Conservation (phyloP, 1,140 invertebrate genomes). For the Ostrea edulis region DNA sequence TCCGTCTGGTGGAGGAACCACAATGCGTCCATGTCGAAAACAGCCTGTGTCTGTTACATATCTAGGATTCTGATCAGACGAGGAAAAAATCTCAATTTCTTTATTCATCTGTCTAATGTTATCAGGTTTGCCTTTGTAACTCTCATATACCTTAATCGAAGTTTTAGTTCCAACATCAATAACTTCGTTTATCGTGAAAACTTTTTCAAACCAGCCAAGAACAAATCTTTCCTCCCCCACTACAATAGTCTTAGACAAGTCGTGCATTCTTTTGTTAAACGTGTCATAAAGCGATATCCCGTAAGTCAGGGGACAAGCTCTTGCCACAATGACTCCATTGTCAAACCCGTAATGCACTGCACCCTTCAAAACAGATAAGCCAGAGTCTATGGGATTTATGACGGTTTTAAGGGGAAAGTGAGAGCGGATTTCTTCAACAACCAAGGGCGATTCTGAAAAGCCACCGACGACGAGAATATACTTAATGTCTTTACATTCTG, state of each 20-base stretch:
- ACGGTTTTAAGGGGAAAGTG: neutral
- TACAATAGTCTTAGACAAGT: neutral
- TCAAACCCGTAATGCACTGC: neutral
- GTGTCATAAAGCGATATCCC: neutral
- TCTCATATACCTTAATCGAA: neutral
- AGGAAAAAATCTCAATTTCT: constrained; percentile 16
- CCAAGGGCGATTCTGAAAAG: constrained; percentile 21
- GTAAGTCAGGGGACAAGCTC: neutral
- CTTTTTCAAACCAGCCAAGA: constrained; percentile 29
- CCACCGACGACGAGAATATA: constrained; percentile 28
- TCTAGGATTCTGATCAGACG: neutral
- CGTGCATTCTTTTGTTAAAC: neutral
- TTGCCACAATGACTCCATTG: neutral
- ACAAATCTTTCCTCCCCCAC: neutral
- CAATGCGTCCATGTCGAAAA: neutral
- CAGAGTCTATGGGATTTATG: neutral
- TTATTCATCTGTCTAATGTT: neutral
- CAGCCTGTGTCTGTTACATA: neutral
- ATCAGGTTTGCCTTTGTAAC: neutral
- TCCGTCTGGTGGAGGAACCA: neutral
- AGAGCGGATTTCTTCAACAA: neutral
- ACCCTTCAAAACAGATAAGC: neutral
- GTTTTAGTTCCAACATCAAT: constrained; percentile 14
- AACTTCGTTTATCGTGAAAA: constrained; percentile 23
- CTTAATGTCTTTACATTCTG: constrained; percentile 1